A percentile compares a stretch with the other conserved stretches of the same genome.
These are phyloP conservation scores for Forficula auricularia DNA, from an alignment of 1,140 invertebrate species.

Conservation along the genomic window DNA sequence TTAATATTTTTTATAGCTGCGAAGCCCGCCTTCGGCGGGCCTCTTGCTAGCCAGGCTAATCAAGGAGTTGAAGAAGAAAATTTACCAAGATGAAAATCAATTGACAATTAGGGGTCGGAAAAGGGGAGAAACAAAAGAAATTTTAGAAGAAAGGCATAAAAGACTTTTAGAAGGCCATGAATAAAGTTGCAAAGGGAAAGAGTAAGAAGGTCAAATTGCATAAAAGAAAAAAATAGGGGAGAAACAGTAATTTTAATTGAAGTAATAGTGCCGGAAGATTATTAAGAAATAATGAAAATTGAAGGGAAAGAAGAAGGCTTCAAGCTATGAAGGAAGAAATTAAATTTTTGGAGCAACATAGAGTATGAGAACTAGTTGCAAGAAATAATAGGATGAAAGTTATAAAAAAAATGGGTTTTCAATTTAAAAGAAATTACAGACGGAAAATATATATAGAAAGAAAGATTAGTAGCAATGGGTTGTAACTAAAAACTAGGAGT, in stretches of 20 bases:
- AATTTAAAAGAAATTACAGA: neutral
- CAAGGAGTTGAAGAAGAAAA: no score
- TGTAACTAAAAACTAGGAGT: slow-evolving; percentile 1
- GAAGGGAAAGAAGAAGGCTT: neutral
- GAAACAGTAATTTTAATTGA: neutral
- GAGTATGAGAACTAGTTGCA: neutral
- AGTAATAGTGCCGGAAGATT: neutral
- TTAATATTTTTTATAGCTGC: no score
- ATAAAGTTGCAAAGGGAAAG: neutral
- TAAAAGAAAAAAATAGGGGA: neutral
- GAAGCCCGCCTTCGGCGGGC: no score
- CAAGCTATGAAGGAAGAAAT: slow-evolving; percentile 1
- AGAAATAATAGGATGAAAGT: neutral
- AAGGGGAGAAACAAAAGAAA: no score
- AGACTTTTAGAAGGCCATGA: no score
- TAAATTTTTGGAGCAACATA: neutral
- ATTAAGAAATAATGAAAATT: neutral
- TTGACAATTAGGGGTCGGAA: neutral
- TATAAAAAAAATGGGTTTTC: neutral
- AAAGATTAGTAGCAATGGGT: neutral
- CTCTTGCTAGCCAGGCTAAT: no score
- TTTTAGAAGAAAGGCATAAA: no score
- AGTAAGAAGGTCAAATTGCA: neutral
- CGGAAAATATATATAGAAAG: neutral
- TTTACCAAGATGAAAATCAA: neutral